phyloP scores from a whole-genome alignment of 2,888 invertebrate genomes.

The Cryptus armator region DNA sequence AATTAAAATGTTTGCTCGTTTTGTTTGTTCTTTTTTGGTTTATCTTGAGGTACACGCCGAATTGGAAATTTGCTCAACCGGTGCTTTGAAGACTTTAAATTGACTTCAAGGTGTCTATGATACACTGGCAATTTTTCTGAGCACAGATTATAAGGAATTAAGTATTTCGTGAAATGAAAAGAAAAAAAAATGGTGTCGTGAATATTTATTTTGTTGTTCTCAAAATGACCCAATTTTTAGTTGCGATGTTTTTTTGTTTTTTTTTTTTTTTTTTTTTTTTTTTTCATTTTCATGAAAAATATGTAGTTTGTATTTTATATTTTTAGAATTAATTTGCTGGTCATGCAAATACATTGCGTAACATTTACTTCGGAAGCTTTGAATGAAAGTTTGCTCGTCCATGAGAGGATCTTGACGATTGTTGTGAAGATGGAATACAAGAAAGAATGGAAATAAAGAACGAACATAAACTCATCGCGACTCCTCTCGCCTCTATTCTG shows the following conservation, averaged over 20 bases:
- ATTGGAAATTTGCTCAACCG: too few species aligned
- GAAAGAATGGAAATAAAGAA: background rate
- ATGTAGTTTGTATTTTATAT: background rate
- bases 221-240: background rate
- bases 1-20: background rate
- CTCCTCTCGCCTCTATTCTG: constrained; percentile 11
- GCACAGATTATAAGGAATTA: too few species aligned
- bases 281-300: background rate
- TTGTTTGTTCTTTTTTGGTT: too few species aligned
- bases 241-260: too few species aligned
- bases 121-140: too few species aligned
- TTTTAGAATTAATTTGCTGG: background rate
- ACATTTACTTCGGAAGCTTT: background rate
- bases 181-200: too few species aligned
- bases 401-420: background rate
- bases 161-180: too few species aligned
- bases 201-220: background rate
- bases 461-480: constrained; percentile 24
- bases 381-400: background rate
- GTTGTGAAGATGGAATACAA: background rate
- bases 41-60: too few species aligned
- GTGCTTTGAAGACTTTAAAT: too few species aligned
- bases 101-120: too few species aligned
- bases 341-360: background rate
- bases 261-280: too few species aligned